phyloP scores from a whole-genome alignment of 2,888 invertebrate genomes.

The Ophion slaviceki region DNA sequence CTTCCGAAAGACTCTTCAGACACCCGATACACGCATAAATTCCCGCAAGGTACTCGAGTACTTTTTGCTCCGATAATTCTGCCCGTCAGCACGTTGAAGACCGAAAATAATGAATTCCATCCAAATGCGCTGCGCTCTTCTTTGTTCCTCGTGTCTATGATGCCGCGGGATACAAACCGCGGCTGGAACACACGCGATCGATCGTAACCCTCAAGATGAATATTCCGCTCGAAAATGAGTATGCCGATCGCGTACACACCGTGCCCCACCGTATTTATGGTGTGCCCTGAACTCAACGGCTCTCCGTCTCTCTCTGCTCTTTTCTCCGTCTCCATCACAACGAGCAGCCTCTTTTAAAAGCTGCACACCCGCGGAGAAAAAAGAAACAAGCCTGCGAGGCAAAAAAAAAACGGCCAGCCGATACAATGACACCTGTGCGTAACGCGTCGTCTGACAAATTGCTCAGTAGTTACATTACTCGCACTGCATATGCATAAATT shows the following conservation, averaged over 20 bases:
- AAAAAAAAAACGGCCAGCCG: conserved; percentile 17
- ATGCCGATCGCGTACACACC: conserved; percentile 16
- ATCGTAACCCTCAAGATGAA: conserved; percentile 40
- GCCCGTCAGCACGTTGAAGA: neutral
- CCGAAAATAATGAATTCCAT: neutral
- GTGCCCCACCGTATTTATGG: conserved; percentile 8
- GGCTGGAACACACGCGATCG: neutral
- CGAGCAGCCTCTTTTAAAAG: neutral
- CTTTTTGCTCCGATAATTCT: conserved; percentile 1
- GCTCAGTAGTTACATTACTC: conserved; percentile 24
- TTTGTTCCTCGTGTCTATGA: conserved; percentile 23
- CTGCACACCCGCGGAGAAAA: neutral
- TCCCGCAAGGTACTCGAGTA: neutral
- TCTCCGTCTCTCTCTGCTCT: neutral
- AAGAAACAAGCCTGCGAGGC: conserved; percentile 5
- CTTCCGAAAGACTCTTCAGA: neutral
- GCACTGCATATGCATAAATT: conserved; percentile 43
- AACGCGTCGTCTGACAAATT: conserved; percentile 63
- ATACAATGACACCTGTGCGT: conserved; percentile 58
- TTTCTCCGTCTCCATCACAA: neutral
- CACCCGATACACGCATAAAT: neutral
- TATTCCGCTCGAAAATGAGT: conserved; percentile 52
- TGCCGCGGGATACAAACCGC: conserved; percentile 21
- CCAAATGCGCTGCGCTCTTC: conserved; percentile 5
- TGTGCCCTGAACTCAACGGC: conserved; percentile 32